Base-by-base conservation (phyloP, 1,140 invertebrate species). In the Drosophila pandora region DNA sequence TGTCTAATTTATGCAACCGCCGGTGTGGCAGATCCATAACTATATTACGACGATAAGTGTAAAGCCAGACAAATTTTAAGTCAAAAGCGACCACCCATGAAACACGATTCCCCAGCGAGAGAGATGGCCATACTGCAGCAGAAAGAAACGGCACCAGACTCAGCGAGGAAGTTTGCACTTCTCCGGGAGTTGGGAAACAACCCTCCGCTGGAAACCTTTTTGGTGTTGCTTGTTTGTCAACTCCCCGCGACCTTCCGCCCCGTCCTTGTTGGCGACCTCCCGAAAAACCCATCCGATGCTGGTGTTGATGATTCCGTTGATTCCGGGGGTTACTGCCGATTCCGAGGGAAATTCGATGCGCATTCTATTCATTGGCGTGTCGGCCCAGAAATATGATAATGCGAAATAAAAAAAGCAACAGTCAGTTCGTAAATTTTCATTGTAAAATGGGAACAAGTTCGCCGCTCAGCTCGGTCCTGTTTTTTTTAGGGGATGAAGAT, bases 211-310 rank as follows among this genome's bases (percentile, higher is more conserved):
- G 9, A 65, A 28, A 28, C 25, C 55, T 49, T 55, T 73, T 70
- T 88, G 88, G 88, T 90, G 89, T 90, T 82, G 89, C 88, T 90
- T 90, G 88, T 90, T 90, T 90, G 88, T 90, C 88, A 90, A 90
- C 83, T 84, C 17, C 43, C 64, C n/a, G 43, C 52, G 58, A 56
- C 58, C 60, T 56, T 84, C 81, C 64, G 80, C 82, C 73, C 49
- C 71, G 41, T 41, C 41, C 50, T 47, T 12, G 22, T 47, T 22
- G 9, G 23, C 43, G 8, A 8, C 21, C 17, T 23, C 13, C 41
- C 34, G 17, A 45, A 28, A 12, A 49, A 47, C 22, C 53, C 22
- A 72, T 48, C 56, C 54, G 69, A 49, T 75, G 79, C 73, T 90
- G 78, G 82, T 90, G 87, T 79, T 90, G 85, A 90, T 87, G 87